phyloP scores from a whole-genome alignment of 2,797 vertebrate genomes.

The Poeciliopsis turneri region DNA sequence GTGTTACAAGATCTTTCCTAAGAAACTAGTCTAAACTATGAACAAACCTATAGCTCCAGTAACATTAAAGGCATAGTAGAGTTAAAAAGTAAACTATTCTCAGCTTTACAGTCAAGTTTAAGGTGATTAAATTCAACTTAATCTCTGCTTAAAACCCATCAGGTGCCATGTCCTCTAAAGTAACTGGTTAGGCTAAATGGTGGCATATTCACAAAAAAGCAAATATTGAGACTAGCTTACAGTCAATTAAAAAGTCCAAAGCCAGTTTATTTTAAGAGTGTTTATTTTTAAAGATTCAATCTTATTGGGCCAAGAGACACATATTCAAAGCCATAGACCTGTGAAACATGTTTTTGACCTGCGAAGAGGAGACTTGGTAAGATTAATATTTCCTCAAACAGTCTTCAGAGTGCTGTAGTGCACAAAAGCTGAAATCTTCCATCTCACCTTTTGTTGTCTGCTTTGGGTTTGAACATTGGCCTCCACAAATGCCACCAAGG shows the following conservation, averaged over 20 bases:
- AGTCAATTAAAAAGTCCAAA: not conserved
- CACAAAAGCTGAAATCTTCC: not conserved
- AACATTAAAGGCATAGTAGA: no score
- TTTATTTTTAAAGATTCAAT: constrained; percentile 3
- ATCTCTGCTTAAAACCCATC: no score
- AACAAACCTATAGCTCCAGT: no score
- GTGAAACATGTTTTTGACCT: constrained; percentile 63
- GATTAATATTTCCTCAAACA: not conserved
- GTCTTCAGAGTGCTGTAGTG: not conserved
- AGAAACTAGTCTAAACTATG: no score
- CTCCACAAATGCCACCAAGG: constrained; percentile 62
- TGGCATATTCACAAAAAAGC: no score
- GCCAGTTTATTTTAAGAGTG: constrained; percentile 12
- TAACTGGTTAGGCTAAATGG: no score
- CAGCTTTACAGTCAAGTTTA: no score
- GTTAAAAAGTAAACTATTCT: no score
- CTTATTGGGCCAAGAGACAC: constrained; percentile 75
- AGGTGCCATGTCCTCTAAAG: no score
- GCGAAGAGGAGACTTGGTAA: not conserved
- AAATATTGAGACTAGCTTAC: not conserved
- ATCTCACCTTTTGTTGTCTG: constrained; percentile 36
- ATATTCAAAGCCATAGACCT: constrained; percentile 2
- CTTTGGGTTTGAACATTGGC: constrained; percentile 60
- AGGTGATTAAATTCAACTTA: no score
- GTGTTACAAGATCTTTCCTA: no score